These are phyloP conservation scores for Tetragnatha montana DNA, from an alignment of 2,888 invertebrate species.

Conservation along the genomic window DNA sequence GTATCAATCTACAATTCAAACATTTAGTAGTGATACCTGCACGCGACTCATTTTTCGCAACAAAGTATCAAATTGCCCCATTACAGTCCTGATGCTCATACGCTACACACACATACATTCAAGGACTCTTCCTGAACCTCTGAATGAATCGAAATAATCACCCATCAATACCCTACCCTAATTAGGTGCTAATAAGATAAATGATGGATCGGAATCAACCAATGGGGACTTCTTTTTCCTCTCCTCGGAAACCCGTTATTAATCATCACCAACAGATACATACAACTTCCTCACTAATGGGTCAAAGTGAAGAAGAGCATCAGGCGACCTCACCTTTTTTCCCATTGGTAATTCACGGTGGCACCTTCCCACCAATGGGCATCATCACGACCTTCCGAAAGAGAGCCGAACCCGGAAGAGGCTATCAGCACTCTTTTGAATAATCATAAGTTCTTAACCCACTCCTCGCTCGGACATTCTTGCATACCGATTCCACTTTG, in stretches of 20 bases:
- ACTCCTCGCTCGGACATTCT: slow-evolving; percentile 50
- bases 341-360: slow-evolving; percentile 7
- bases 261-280: slow-evolving; percentile 17
- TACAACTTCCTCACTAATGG: background rate
- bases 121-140: background rate
- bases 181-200: slow-evolving; percentile 24
- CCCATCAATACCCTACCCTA: slow-evolving; percentile 1
- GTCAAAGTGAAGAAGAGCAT: background rate
- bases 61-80: background rate
- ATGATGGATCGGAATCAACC: background rate
- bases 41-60: background rate
- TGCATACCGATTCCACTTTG: slow-evolving; percentile 43
- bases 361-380: background rate
- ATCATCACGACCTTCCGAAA: slow-evolving; percentile 23
- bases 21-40: background rate
- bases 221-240: background rate
- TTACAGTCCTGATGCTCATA: too few relatives aligned
- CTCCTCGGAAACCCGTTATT: slow-evolving; percentile 1
- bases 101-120: background rate
- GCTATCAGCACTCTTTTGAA: slow-evolving; percentile 10
- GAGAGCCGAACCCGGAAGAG: slow-evolving; percentile 53
- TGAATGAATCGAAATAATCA: slow-evolving; percentile 4
- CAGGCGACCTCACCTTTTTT: slow-evolving; percentile 23
- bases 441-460: slow-evolving; percentile 27
- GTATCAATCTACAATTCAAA: background rate